Base-by-base conservation (phyloP, 35 echinoderm and acorn worm species). In the Diadema setosum region DNA sequence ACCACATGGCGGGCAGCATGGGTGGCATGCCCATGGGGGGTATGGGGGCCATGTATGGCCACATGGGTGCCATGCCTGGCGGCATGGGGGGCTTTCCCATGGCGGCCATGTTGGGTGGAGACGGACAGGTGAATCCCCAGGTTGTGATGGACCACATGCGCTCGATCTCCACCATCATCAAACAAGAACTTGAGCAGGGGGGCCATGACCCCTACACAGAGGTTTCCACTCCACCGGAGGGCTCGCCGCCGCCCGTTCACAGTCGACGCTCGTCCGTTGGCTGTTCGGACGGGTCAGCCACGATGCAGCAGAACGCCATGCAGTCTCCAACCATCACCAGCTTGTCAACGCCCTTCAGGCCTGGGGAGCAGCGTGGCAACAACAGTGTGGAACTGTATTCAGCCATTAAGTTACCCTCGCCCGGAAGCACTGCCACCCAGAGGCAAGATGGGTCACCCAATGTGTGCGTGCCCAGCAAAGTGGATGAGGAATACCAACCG, bases 321-420 rank as follows among this genome's bases (percentile, higher is more conserved):
- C 93, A 95, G 50, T 95, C 93, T 14, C 93, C 93, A 5, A 95
- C 93, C 45, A 95, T 95, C 45, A 92, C 93, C 26, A 95, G 93
- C 84, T 60, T 95, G 36, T 91, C 93, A 39, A 83, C 91, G 75
- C 93, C 89, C 26, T 83, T 90, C 75, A 81, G 74, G 87, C 23
- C 75, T 63, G 74, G 36, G 25, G 73, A 78, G 39, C 73, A 33
- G 23, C 36, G 73, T 11, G 73, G 73, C 40, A 78, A 78, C n/a
- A 41, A 41, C 21, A n/a, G n/a, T n/a, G 73, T 78, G 14, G 73
- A 78, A 41, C 40, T 78, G 73, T 78, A 78, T 78, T 78, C 73
- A 78, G 73, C 73, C 21, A 41, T 78, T n/a, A 78, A 78, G 23
- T 44, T 78, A 36, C 39, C 34, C 21, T 78, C 73, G 37, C 73